Base-by-base conservation (phyloP, 35 echinoderm and acorn worm genomes). In the Acanthaster planci region DNA sequence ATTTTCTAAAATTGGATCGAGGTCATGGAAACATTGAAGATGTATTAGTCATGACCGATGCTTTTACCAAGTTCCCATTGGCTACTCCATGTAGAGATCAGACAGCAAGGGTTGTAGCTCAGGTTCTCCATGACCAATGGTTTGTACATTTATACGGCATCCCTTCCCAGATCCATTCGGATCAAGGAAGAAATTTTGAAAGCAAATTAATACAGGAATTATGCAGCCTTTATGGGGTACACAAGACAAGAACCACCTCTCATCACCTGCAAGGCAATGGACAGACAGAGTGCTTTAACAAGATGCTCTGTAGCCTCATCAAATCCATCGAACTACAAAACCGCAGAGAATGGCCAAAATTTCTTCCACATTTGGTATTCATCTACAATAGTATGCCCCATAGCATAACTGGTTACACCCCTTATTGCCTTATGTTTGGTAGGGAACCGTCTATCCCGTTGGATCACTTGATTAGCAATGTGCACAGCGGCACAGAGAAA, bases 91-190 rank as follows among this genome's bases (percentile, higher is more conserved):
- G 85, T 4, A 67, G 44, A n/a, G 75, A 92, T 83, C 85, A 92
- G 59, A 88, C 85, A n/a, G 84, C 90, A 21, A 6, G 27, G 32
- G 52, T 29, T 4, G 90, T 92, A 32, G 90, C 90, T 10, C 64
- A 50, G 36, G 85, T 52, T 34, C 31, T 92, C 17, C 39, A 34
- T 1, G 42, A 80, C 0, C 1, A 38, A 14, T 95, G 88, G 88
- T 95, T 95, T 80, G 80, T 88, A 4, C 79, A 52, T 38, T 84
- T 60, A 23, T 95, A 87, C 84, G 89, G 85, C 26, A 34, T 86
- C 21, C 89, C 89, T 2, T 10, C 78, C 19, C 12, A 77, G 52
- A 85, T 91, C 9, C 83, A 86, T 55, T 91, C 89, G 0, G 89
- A 91, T 38, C 89, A 91, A 31, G 84, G 89, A 29, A 86, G 82